A percentile compares a stretch with the other conserved stretches of the same genome.
These are phyloP conservation scores for Lates calcarifer DNA, from an alignment of 2,113 vertebrate species.

Conservation along the genomic window DNA sequence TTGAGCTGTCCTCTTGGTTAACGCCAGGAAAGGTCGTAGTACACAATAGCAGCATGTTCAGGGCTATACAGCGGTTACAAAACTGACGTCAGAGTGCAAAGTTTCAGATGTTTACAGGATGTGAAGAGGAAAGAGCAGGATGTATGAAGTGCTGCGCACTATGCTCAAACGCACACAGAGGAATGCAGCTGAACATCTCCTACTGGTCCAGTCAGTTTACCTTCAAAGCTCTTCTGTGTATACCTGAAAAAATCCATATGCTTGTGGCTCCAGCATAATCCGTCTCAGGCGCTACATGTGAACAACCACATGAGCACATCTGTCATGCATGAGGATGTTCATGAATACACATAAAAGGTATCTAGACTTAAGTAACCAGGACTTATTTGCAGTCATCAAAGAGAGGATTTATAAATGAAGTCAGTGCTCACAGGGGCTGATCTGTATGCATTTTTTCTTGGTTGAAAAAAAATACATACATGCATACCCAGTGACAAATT, in stretches of 20 bases:
- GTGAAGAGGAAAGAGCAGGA: background rate
- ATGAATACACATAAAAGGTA: conserved; percentile 16
- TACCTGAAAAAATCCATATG: background rate
- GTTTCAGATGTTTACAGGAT: background rate
- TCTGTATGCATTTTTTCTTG: background rate
- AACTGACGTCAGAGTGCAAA: background rate
- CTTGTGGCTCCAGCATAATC: no score
- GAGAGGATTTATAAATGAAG: background rate
- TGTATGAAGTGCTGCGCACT: background rate
- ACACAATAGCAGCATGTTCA: background rate
- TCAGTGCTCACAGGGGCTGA: background rate
- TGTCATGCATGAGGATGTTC: background rate
- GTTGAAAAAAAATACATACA: background rate
- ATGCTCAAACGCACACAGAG: background rate
- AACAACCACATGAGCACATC: background rate
- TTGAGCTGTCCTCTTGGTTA: background rate
- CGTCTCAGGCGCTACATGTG: no score
- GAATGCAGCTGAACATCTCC: background rate
- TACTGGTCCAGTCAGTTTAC: background rate
- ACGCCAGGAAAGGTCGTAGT: background rate
- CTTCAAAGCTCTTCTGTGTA: background rate
- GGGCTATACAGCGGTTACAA: conserved; percentile 19
- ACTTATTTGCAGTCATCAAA: background rate
- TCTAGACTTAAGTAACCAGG: background rate
- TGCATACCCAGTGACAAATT: conserved; percentile 2